Percentiles rank a stretch among this genome's conserved stretches.
Evolutionary conservation across 1,140 invertebrate species (phyloP).

Genomic region (Drosophila azteca): DNA sequence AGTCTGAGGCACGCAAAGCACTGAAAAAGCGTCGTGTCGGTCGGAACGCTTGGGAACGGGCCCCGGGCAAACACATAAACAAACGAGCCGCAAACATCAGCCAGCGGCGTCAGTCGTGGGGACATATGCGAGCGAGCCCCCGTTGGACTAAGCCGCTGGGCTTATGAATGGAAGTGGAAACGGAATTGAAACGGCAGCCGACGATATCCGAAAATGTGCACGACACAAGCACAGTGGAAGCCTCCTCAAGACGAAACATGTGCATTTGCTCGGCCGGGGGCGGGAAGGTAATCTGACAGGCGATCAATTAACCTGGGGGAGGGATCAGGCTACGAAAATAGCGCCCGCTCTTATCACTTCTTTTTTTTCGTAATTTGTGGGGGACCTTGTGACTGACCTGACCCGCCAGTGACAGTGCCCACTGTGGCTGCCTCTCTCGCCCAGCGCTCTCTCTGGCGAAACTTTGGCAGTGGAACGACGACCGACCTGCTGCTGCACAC

Average conservation of each 20-base stretch:
- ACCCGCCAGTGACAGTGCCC: background rate
- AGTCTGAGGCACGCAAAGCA: conserved; percentile 67
- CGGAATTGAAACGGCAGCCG: conserved; percentile 37
- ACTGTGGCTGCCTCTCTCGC: background rate
- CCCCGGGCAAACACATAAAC: conserved; percentile 72
- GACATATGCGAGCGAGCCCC: background rate
- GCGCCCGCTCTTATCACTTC: conserved; percentile 15
- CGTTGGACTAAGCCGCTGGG: conserved; percentile 4
- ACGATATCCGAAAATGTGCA: conserved; percentile 36
- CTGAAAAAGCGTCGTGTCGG: conserved; percentile 47
- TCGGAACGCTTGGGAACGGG: conserved; percentile 64
- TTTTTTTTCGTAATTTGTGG: conserved; percentile 11
- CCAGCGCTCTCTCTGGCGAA: conserved; percentile 5
- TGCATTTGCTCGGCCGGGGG: background rate
- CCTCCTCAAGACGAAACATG: conserved; percentile 6
- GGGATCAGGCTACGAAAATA: conserved; percentile 1
- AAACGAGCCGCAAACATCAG: conserved; percentile 53
- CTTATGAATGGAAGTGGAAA: conserved; percentile 29
- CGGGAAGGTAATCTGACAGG: background rate
- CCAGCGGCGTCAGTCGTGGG: conserved; percentile 13
- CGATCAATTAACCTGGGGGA: conserved; percentile 26
- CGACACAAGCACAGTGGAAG: background rate
- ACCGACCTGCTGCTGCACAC: conserved; percentile 23
- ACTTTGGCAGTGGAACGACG: conserved; percentile 18
- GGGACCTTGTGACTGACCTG: conserved; percentile 30